Conservation (phyloP, 2,113 vertebrate genomes). For the Noturus placidus region DNA sequence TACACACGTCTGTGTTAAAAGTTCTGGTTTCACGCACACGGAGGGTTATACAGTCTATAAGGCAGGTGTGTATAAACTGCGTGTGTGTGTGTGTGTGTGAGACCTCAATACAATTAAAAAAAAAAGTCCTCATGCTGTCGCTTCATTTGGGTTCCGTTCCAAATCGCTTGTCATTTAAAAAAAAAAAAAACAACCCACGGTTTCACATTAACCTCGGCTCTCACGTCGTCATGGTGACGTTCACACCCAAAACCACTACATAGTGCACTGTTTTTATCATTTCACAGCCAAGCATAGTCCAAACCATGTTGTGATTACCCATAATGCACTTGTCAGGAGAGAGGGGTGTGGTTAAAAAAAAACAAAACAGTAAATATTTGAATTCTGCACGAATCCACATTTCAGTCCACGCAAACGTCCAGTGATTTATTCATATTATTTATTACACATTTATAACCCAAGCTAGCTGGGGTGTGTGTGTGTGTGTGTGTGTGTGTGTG, state of each 20-base stretch:
- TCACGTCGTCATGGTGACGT: background rate
- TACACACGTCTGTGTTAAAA: background rate
- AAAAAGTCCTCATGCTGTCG: background rate
- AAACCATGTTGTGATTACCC: background rate
- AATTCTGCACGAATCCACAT: slow-evolving; percentile 49
- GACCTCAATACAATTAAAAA: slow-evolving; percentile 14
- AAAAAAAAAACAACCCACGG: background rate
- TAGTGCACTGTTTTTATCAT: slow-evolving; percentile 18
- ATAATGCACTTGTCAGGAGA: slow-evolving; percentile 8
- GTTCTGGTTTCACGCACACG: slow-evolving; percentile 22
- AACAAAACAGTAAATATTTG: background rate
- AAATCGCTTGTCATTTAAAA: background rate
- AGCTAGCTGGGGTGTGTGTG: slow-evolving; percentile 36
- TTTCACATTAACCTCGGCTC: background rate
- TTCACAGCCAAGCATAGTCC: background rate
- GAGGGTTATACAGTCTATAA: slow-evolving; percentile 26
- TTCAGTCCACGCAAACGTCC: slow-evolving; percentile 38
- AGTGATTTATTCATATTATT: slow-evolving; percentile 38
- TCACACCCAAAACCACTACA: slow-evolving; percentile 4
- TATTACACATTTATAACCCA: slow-evolving; percentile 36
- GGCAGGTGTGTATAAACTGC: slow-evolving; percentile 21
- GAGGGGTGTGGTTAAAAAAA: background rate
- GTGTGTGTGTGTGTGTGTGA: background rate
- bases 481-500: slow-evolving; percentile 38
- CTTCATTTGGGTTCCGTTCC: background rate